These are phyloP conservation scores for Montipora efflorescens DNA, from an alignment of 64 coral and sea anemone genomes.

Conservation along the genomic window DNA sequence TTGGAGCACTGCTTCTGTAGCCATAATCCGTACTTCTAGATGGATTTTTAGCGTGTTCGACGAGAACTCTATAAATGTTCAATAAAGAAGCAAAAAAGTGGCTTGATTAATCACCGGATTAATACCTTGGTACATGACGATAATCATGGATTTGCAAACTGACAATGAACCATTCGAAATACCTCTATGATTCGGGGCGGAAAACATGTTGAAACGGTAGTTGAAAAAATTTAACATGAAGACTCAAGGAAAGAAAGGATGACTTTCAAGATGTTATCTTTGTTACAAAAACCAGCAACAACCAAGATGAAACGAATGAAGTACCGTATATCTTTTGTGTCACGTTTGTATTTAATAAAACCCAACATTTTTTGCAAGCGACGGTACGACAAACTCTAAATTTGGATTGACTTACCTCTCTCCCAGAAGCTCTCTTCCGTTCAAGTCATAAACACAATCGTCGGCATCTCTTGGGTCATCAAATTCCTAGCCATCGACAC, in stretches of 20 bases:
- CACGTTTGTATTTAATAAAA: too few relatives aligned
- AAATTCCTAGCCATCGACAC: constrained; percentile 75
- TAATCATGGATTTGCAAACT: too few relatives aligned
- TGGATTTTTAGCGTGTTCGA: constrained; percentile 97
- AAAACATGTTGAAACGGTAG: background rate
- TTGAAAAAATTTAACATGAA: background rate
- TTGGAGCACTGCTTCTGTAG: constrained; percentile 68
- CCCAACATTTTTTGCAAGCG: too few relatives aligned
- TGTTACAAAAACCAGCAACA: too few relatives aligned
- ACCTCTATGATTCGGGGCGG: background rate
- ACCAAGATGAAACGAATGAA: too few relatives aligned
- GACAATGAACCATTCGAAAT: background rate
- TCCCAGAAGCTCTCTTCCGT: constrained; percentile 93
- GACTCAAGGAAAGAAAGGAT: too few relatives aligned
- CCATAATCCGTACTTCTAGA: constrained; percentile 83
- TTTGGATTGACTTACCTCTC: constrained; percentile 72
- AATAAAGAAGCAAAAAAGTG: background rate
- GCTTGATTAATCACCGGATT: background rate
- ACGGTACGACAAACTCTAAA: background rate
- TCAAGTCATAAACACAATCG: constrained; percentile 94
- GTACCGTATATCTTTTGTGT: too few relatives aligned
- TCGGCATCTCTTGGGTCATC: constrained; percentile 93
- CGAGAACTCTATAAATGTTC: constrained; percentile 72
- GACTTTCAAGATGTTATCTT: too few relatives aligned
- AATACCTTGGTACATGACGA: background rate